phyloP scores from a whole-genome alignment of 2,113 vertebrate genomes.

The Verasper variegatus region DNA sequence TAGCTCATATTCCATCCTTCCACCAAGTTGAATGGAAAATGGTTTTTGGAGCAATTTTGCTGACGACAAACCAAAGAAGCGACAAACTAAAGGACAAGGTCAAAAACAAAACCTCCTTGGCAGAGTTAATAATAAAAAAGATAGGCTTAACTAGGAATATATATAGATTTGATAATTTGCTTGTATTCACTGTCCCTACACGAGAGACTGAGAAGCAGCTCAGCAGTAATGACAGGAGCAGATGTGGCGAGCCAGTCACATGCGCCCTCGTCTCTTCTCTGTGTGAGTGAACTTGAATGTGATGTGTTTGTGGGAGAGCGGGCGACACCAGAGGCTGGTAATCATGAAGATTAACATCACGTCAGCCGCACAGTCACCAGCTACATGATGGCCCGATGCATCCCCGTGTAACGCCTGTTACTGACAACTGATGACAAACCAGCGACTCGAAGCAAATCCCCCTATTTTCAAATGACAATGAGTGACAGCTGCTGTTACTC shows the following conservation, averaged over 20 bases:
- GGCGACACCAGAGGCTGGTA: conserved; percentile 28
- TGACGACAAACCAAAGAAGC: too few relatives aligned
- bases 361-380: conserved; percentile 28
- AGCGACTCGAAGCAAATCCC: conserved; percentile 24
- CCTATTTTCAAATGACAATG: conserved; percentile 3
- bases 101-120: too few relatives aligned
- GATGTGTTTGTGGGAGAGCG: background rate
- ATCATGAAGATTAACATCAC: conserved; percentile 44
- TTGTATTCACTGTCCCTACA: background rate
- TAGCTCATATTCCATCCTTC: too few relatives aligned
- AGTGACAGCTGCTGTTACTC: background rate
- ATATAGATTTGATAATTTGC: background rate
- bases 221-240: background rate
- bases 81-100: too few relatives aligned
- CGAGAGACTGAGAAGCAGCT: background rate
- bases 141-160: too few relatives aligned
- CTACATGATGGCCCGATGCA: conserved; percentile 23
- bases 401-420: conserved; percentile 5
- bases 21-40: too few relatives aligned
- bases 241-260: conserved; percentile 19
- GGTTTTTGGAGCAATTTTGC: too few relatives aligned
- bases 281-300: conserved; percentile 20
- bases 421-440: conserved; percentile 28
- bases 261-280: conserved; percentile 24
- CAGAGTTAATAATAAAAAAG: too few relatives aligned